Base-by-base conservation (phyloP, 2,888 invertebrate genomes). In the Tolmerus cingulatus region DNA sequence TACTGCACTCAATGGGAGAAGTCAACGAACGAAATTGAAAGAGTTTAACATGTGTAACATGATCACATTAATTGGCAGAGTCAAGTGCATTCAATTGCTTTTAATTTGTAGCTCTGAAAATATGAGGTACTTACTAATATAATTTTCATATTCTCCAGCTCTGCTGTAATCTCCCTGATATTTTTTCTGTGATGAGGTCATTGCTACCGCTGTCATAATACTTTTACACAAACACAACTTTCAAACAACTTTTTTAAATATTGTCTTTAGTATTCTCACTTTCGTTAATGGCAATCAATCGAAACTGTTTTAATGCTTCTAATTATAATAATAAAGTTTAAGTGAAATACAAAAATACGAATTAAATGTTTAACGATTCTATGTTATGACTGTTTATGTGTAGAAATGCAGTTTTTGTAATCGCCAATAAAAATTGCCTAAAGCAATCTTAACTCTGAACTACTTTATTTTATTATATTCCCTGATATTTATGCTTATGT, bases 101-200 rank as follows among this genome's bases (percentile, higher is more conserved):
- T 57, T 57, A 82, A 57, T 82, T 82, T 30, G 37, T 66, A 34
- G 66, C 27, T 74, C 27, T n/a, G 23, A 19, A 40, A 14, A 74
- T 19, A n/a, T 27, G 74, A 74, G 57, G n/a, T 84, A 88, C 88
- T 88, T 88, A 88, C 88, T 88, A 23, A 88, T 88, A 76, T 88
- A 88, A 46, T 87, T 87, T 81, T 88, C 88, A 51, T 86, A 86
- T 46, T 78, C 79, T 77, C 88, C 86, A 46, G 87, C 81, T 82
- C 87, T 82, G n/a, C 79, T 84, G 57, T 79, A 85, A 23, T 88
- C 87, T 46, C 84, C 86, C 37, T 23, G 46, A 66, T 76, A 87
- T 51, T 76, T 86, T 16, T 55, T 37, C 16, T 77, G 37, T 30
- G 86, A 77, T 76, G 76, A 77, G 27, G 87, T 74, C 87, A 77